Evolutionary conservation across 2,888 invertebrate species (phyloP), one percentile per base, ranked within the genome.

Genomic region (Acrocyrtus sp.): DNA sequence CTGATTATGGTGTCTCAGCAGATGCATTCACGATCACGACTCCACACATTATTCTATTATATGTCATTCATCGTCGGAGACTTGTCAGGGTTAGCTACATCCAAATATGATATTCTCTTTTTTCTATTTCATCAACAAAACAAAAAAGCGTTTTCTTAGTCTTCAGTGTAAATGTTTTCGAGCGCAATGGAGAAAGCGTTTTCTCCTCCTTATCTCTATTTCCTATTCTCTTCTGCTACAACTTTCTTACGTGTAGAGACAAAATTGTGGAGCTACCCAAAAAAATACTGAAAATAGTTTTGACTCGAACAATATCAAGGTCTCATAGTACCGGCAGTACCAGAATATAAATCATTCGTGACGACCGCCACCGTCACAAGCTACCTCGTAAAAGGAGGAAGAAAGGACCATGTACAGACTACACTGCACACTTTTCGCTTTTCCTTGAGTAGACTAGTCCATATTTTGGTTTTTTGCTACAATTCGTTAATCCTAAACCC

Each of bases 241-340:
- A 34, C 12, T 34, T 12, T 8, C 34, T 34, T 45, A 45, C 34
- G 27, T 34, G 54, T 29, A 34, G 65, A 65, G 56, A 65, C 56
- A 56, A 65, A 65, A 39, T 56, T n/a, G n/a, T n/a, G n/a, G 48
- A 56, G 65, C 56, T 56, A 24, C 47, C 26, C 63, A 24, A 56
- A 65, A n/a, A n/a, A n/a, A n/a, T n/a, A 56, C 56, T 56, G 54
- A 56, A 65, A 65, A 56, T 56, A n/a, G 65, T 65, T 65, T 56
- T 65, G 65, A 65, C 65, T 65, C 17, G 65, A 65, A 65, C 65
- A 65, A 65, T 65, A 65, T 65, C 65, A 65, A 65, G 65, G 65
- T 65, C 65, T 65, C 56, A 65, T 56, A 56, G 56, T 8, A 56
- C 56, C 48, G 65, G 56, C 56, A 65, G 47, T 24, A 21, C 22